Base-by-base conservation (phyloP, 2,888 invertebrate species). In the Mesoligia furuncula region DNA sequence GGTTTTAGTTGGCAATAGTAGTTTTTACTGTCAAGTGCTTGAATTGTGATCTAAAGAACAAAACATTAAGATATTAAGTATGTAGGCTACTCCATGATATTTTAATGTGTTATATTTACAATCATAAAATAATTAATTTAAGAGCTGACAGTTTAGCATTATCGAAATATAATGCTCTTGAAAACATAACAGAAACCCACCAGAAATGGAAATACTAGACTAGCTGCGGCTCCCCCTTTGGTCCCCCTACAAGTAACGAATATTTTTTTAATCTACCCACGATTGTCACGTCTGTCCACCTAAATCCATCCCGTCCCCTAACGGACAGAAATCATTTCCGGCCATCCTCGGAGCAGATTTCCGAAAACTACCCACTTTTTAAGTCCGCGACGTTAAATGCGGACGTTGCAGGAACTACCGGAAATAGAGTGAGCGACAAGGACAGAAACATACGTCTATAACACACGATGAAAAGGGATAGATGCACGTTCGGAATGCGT, bases 241-340 rank as follows among this genome's bases (percentile, higher is more conserved):
- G 20, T 54, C n/a, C 67, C 73, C 69, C 83, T 9, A 54, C 45
- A 65, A 72, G 75, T 66, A 70, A 68, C 24, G 59, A 69, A 66
- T 71, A 65, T 68, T 85, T 85, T 86, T 88, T 87, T 88, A 88
- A 88, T 88, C 80, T 88, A 75, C 72, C 64, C 79, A 71, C 82
- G 75, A 87, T 88, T 88, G 84, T 88, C 82, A 85, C 69, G 75
- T 76, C 65, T 83, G 85, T 88, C 86, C 88, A 86, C 85, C 88
- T 87, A 89, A 88, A 92, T 92, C 89, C 90, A 89, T 90, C 89
- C 80, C 85, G 83, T 85, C 86, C 87, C 89, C 88, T 86, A 61
- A n/a, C 84, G 80, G 95, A 95, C 95, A 95, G 95, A 94, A 94
- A 95, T 95, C 94, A 96, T 96, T 96, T 96, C 96, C 96, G 93